These are phyloP conservation scores for Himalopsyche anomala DNA, from an alignment of 2,888 invertebrate genomes.

Conservation along the genomic window DNA sequence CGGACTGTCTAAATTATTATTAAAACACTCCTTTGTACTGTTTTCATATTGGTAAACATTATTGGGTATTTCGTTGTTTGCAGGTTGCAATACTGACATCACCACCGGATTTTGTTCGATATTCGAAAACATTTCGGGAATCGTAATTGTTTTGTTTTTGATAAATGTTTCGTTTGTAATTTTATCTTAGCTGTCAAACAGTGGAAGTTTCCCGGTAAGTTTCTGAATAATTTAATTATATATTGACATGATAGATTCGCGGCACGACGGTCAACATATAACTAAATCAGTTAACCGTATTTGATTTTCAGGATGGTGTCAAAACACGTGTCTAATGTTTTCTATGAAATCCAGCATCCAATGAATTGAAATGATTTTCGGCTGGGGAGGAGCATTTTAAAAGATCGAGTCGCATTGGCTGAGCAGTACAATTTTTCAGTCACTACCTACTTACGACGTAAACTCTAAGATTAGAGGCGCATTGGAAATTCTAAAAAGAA, in stretches of 20 bases:
- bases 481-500: neutral
- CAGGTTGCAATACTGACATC: neutral
- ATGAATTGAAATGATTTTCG: slow-evolving; percentile 48
- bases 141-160: slow-evolving; percentile 45
- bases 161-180: neutral
- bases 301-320: neutral
- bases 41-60: slow-evolving; percentile 48
- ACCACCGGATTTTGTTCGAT: slow-evolving; percentile 41
- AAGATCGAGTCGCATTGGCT: slow-evolving; percentile 53
- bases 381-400: slow-evolving; percentile 56
- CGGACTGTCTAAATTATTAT: slow-evolving; percentile 27
- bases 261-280: slow-evolving; percentile 26
- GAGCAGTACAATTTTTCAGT: slow-evolving; percentile 28
- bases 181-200: slow-evolving; percentile 4
- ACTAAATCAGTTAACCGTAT: slow-evolving; percentile 27
- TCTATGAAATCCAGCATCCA: slow-evolving; percentile 49
- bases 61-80: slow-evolving; percentile 48
- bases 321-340: slow-evolving; percentile 47
- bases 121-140: slow-evolving; percentile 46
- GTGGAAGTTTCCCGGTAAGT: neutral
- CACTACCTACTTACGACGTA: slow-evolving; percentile 12
- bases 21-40: slow-evolving; percentile 44
- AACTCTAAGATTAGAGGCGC: neutral
- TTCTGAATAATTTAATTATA: neutral
- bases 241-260: neutral